Evolutionary conservation across 2,113 vertebrate genomes (phyloP), one percentile per base, ranked within the genome.

Genomic region (Tetrax tetrax): DNA sequence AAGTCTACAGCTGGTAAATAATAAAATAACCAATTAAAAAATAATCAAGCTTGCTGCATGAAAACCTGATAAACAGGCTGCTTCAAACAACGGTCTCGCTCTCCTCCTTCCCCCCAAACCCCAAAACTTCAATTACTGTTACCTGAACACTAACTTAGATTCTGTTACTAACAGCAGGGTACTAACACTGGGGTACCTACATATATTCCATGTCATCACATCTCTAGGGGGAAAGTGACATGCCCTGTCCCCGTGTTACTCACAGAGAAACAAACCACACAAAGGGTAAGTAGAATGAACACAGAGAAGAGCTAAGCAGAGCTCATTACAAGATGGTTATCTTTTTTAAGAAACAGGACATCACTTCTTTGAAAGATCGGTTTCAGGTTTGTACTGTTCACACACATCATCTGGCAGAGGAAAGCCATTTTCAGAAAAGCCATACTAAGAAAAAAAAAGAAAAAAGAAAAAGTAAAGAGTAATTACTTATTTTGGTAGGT

Each of bases 401-500:
- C 37, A 35, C 6, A 56, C 38, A 54, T 21, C 41, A 13, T 12
- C 25, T 35, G 4, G 29, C 48, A 84, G 41, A 60, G 29, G 45
- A 88, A 85, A 89, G 21, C 23, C 27, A 63, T 57, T 45, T 57
- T 56, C 37, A 66, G 68, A 48, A 79, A 86, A 93, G 20, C 24
- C 19, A 60, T 2, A 12, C 8, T 33, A 3, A 18, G 28, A 68
- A 56, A 48, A 38, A 35, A 41, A 14, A 41, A 29, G 20, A 53
- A 25, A 43, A 43, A 15, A 43, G 41, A 47, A 47, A n/a, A 18
- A 61, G 10, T 3, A 18, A 61, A 68, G 15, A 45, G 35, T 5
- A 80, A 96, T 93, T 98, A 99, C 99, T 97, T 99, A 97, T 98
- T 99, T 96, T 99, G 99, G 98, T 99, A 99, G 89, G 99, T 99